Evolutionary conservation across 2,797 vertebrate species (phyloP), one percentile per base, ranked within the genome.

Genomic region (Amphiprion clarkii): DNA sequence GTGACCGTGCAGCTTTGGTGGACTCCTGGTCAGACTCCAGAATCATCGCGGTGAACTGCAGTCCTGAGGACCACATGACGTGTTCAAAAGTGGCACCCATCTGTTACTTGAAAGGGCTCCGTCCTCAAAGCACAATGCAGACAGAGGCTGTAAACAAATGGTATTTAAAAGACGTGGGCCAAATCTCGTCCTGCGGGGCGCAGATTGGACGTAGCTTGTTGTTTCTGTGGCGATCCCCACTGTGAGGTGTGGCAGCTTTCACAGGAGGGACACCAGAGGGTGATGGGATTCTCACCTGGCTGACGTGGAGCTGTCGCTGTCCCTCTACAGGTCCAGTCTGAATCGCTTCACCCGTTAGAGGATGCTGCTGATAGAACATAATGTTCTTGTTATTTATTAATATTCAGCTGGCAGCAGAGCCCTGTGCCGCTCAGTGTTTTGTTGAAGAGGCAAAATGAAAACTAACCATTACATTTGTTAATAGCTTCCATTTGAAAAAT

Each of bases 51-150:
- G 81, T 57, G 59, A 2, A 46, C 55, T 14, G 29, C 70, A 48
- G 60, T 16, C 42, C 6, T 10, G n/a, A 52, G 21, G 91, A 90
- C 92, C 83, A 85, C 90, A 90, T 87, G 85, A 92, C 70, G 29
- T 88, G 93, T 92, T 94, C 83, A 90, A 84, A 93, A 86, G 91
- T 88, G 83, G 81, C 92, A 85, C 88, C 90, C 93, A 93, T 94
- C 93, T 95, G 94, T 88, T 82, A 92, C 94, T 92, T 94, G 92
- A 95, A 95, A 95, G 91, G 74, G 33, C 9, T 53, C 53, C 0
- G 67, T 71, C 86, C 90, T 92, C 83, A 88, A 88, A 93, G 87
- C 89, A 87, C 85, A 77, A 79, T 54, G 71, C 78, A 87, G 73
- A 77, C 80, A 71, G 79, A 82, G 87, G 80, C 80, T 79, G 69